Evolutionary conservation across 1,140 invertebrate genomes (phyloP), one percentile per base, ranked within the genome.

Genomic region (Trissolcus basalis): DNA sequence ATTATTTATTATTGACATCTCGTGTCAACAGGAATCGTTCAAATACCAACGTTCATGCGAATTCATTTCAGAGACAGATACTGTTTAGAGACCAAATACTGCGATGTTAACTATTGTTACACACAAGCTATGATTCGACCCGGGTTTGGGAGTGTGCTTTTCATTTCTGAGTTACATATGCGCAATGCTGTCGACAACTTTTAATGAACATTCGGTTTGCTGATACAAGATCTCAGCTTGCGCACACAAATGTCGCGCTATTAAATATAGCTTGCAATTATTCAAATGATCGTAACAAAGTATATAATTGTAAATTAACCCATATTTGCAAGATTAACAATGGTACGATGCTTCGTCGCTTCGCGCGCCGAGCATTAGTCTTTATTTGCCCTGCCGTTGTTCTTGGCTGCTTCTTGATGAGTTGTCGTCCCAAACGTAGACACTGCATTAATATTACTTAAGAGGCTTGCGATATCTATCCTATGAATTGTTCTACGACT

Each of bases 301-400:
- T 78, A 63, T 55, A 79, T 82, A 82, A 80, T 82, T 77, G 63
- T 45, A 65, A 80, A 82, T 82, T 80, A 80, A 79, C 77, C 72
- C 48, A 79, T 53, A 76, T 77, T 51, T 41, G 47, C 32, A 14
- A 14, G 45, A 67, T 43, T 51, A 49, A 53, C 50, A 51, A 73
- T 65, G 50, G 58, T 45, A 35, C 27, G 35, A 72, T 15, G 54
- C 16, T 54, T 53, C 33, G 59, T 54, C 51, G 58, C 58, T 12
- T 44, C 12, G 32, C 32, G 19, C 36, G 41, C 32, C 9, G 33
- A 51, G 56, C 53, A 76, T 76, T 72, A 56, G 43, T 79, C 73
- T 72, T 77, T 79, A 73, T 79, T 76, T 79, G 49, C 63, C 0
- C 14, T 41, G 60, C 43, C 55, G 59, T 64, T 48, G 47, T 68